Percentiles rank a stretch among this genome's conserved stretches.
Evolutionary conservation across 2,113 vertebrate species (phyloP).

Genomic region (Otocyon megalotis): DNA sequence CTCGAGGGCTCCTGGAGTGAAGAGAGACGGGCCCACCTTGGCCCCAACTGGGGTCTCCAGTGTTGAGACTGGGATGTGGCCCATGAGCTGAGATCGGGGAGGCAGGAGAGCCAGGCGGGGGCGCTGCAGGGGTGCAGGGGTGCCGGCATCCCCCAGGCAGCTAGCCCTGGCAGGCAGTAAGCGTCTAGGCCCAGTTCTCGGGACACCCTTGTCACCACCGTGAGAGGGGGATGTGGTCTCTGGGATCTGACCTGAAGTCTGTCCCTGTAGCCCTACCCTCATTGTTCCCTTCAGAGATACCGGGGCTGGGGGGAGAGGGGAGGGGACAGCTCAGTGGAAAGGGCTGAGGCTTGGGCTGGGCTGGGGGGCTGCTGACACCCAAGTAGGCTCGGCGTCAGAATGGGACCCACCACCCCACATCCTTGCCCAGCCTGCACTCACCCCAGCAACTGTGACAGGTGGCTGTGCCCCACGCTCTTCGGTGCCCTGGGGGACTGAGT

Average conservation of each 20-base stretch:
- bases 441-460: accelerated
- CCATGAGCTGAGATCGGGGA: not conserved
- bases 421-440: not conserved
- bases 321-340: too few relatives aligned
- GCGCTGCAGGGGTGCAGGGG: accelerated
- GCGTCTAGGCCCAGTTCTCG: not conserved
- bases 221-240: not conserved
- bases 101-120: not conserved
- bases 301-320: not conserved
- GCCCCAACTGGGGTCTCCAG: not conserved
- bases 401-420: accelerated
- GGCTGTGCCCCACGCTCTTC: not conserved
- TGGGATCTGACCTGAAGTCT: not conserved
- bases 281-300: not conserved
- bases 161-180: not conserved
- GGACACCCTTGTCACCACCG: not conserved
- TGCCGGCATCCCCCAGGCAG: not conserved
- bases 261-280: not conserved
- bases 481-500: not conserved
- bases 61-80: accelerated
- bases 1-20: not conserved
- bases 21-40: not conserved
- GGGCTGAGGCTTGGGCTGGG: not conserved
- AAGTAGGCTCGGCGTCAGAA: not conserved
- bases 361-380: accelerated